These are phyloP conservation scores for Micropoecilia bifurca DNA, from an alignment of 2,797 vertebrate species.

Conservation along the genomic window DNA sequence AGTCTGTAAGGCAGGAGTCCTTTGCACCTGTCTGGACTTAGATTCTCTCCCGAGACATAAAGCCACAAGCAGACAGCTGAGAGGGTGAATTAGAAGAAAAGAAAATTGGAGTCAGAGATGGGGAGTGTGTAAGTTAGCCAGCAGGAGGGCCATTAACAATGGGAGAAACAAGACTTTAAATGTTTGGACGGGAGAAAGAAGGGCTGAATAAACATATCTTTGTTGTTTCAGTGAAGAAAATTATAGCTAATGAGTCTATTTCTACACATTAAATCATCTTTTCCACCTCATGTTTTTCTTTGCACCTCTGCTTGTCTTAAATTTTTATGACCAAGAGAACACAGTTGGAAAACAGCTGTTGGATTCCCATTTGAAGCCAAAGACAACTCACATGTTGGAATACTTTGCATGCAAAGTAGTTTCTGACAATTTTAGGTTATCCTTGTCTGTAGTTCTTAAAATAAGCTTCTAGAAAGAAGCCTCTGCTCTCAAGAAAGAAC, in stretches of 20 bases:
- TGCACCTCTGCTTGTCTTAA: constrained; percentile 2
- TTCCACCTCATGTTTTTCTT: background rate
- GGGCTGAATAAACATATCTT: constrained; percentile 52
- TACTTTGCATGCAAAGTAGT: background rate
- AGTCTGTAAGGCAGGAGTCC: constrained; percentile 51
- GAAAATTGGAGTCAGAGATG: constrained; percentile 24
- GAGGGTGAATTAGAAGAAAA: constrained; percentile 43
- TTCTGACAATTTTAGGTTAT: background rate
- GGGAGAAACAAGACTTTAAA: constrained; percentile 26
- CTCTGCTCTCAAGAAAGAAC: too few relatives aligned
- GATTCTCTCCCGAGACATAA: constrained; percentile 48
- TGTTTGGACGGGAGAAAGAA: constrained; percentile 44
- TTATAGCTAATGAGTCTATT: constrained; percentile 48
- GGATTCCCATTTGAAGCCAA: background rate
- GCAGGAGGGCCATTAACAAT: constrained; percentile 13
- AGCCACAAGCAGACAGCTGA: constrained; percentile 31
- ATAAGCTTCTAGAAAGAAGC: too few relatives aligned
- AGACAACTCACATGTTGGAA: background rate
- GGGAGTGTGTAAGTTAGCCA: constrained; percentile 26
- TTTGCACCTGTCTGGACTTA: constrained; percentile 76
- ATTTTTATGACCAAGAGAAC: background rate
- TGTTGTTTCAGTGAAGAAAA: constrained; percentile 44
- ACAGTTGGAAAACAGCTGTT: background rate
- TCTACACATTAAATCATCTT: constrained; percentile 44
- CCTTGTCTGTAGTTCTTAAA: background rate